These are phyloP conservation scores for Gnathonemus echidnorhynchus DNA, from an alignment of 2,113 vertebrate species.

Conservation along the genomic window DNA sequence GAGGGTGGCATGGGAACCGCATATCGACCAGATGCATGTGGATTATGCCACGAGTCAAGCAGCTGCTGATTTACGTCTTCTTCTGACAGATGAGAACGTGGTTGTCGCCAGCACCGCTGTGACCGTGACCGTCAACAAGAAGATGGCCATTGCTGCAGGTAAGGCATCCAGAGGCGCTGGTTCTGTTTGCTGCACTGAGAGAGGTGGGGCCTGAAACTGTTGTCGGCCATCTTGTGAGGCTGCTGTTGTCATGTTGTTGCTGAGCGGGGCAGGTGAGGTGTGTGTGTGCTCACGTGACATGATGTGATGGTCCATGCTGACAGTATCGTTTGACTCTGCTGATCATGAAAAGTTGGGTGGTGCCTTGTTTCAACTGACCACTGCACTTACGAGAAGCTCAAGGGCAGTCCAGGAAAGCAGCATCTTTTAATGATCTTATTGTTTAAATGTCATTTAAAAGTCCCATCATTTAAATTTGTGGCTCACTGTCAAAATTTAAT, in stretches of 20 bases:
- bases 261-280: neutral
- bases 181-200: neutral
- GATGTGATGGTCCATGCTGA: neutral
- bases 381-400: neutral
- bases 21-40: neutral
- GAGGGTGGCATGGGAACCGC: neutral
- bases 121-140: constrained; percentile 73
- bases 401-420: neutral
- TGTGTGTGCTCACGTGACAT: neutral
- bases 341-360: neutral
- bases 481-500: neutral
- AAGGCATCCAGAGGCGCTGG: constrained; percentile 42
- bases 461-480: neutral
- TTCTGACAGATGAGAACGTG: constrained; percentile 61
- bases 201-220: neutral
- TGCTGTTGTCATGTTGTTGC: neutral
- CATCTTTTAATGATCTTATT: neutral
- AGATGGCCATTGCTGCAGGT: constrained; percentile 89
- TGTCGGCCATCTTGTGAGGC: neutral
- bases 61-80: constrained; percentile 25
- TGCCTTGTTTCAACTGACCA: neutral
- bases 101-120: constrained; percentile 76
- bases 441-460: neutral
- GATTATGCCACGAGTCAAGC: neutral
- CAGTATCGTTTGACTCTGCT: neutral